Base-by-base conservation (phyloP, 2,888 invertebrate species). In the Rhimphoctona megacephalus region DNA sequence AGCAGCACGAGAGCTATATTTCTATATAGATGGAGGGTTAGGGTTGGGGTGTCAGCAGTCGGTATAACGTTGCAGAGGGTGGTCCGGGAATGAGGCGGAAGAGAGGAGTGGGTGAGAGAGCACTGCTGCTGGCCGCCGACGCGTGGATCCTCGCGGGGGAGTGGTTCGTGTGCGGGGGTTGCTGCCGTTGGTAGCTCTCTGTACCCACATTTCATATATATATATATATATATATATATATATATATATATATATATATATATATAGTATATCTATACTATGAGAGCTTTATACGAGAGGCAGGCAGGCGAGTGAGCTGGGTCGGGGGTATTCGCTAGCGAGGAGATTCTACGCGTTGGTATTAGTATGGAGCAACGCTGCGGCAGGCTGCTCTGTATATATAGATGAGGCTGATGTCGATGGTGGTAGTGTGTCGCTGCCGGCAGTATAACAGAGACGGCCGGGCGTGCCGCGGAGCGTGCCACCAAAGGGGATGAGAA, bases 381-480 rank as follows among this genome's bases (percentile, higher is more conserved):
- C 79, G 83, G 78, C 85, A 85, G 80, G 43, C 25, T 52, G 3
- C 33, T 36, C 14, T 52, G 39, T 57, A 46, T 61, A 49, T 72
- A 72, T 61, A 52, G 36, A 33, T 67, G 79, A 57, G 54, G 79
- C 46, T 22, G 66, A 46, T 57, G 73, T n/a, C n/a, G 52, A 25
- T 67, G 36, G 84, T 90, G 90, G 90, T 90, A 90, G 91, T 92
- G 92, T 92, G 93, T 91, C 91, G 93, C 93, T 93, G 93, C 93
- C 92, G 92, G 93, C 93, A 92, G 93, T 93, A 94, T 93, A 93
- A 93, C 93, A 93, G 93, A 93, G 93, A 93, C 93, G 93, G 92
- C 92, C 94, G 94, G 94, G 94, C 94, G 94, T 94, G 94, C 94
- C 94, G 94, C 94, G 93, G 94, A 94, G 94, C 94, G 94, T 94